phyloP scores from a whole-genome alignment of 2,113 vertebrate genomes.

The Scomber scombrus region DNA sequence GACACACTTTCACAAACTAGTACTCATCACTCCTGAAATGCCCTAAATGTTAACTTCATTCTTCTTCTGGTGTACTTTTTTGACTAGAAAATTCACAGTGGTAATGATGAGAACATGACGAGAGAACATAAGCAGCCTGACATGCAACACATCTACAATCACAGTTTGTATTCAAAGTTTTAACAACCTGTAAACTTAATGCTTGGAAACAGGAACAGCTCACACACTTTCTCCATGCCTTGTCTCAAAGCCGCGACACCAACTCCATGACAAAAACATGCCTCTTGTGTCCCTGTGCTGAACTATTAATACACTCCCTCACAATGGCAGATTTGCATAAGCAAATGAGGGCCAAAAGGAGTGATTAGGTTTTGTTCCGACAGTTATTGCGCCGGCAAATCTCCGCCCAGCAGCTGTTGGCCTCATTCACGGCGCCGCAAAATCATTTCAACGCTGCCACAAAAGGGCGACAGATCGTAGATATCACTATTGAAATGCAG shows the following conservation, averaged over 20 bases:
- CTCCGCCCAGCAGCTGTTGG: conserved; percentile 71
- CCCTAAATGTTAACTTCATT: neutral
- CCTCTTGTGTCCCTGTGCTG: neutral
- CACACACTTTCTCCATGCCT: neutral
- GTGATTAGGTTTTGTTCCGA: conserved; percentile 62
- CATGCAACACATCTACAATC: neutral
- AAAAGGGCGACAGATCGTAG: conserved; percentile 49
- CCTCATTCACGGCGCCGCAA: conserved; percentile 43
- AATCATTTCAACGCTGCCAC: conserved; percentile 46
- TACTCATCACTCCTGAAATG: neutral
- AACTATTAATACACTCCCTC: conserved; percentile 48
- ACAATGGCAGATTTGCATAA: conserved; percentile 58
- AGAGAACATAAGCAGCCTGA: neutral
- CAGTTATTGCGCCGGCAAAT: conserved; percentile 53
- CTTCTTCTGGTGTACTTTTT: neutral
- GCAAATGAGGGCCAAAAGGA: conserved; percentile 58
- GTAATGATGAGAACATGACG: neutral
- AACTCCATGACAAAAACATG: neutral
- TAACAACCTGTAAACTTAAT: neutral
- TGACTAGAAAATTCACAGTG: neutral
- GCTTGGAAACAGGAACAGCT: neutral
- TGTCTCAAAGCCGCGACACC: neutral
- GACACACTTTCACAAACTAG: no score
- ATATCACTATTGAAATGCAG: conserved; percentile 54
- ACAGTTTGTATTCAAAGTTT: no score